Evolutionary conservation across 2,797 vertebrate genomes (phyloP).

Genomic region (Neosilurus mollespiculum): DNA sequence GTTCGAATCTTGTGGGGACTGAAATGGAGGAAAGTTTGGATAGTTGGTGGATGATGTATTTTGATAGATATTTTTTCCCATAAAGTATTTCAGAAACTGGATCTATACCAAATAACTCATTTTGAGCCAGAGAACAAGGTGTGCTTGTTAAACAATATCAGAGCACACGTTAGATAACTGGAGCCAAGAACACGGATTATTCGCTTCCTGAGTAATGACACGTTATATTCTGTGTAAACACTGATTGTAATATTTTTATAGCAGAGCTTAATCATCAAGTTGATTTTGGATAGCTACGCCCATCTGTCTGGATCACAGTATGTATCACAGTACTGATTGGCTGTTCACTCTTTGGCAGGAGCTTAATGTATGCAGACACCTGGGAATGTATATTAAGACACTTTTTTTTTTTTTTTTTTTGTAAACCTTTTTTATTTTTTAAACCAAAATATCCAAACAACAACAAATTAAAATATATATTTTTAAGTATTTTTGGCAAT

Average conservation of each 20-base stretch:
- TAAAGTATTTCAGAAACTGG: constrained; percentile 4
- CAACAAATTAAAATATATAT: too few species aligned
- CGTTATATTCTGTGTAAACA: neutral
- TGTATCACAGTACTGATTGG: too few species aligned
- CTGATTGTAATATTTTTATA: constrained; percentile 6
- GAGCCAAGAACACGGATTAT: constrained; percentile 27
- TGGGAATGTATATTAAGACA: too few species aligned
- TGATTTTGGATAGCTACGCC: too few species aligned
- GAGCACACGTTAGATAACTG: neutral
- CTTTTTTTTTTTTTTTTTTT: too few species aligned
- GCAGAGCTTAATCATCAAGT: too few species aligned
- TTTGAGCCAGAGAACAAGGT: constrained; percentile 33
- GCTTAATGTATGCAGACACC: too few species aligned
- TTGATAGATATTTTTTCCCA: neutral
- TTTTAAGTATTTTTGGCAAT: too few species aligned
- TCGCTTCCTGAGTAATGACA: constrained; percentile 12
- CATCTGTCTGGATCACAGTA: too few species aligned
- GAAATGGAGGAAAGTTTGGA: neutral
- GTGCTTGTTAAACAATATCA: neutral
- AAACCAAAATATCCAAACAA: too few species aligned
- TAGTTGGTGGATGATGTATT: neutral
- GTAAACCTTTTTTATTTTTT: too few species aligned
- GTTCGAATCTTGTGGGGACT: neutral
- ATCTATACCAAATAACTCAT: constrained; percentile 3
- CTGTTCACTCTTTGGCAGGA: too few species aligned